Percentiles rank a stretch among this genome's conserved stretches.
Evolutionary conservation across 1,140 invertebrate species (phyloP).

Genomic region (Globodera ellingtonae): DNA sequence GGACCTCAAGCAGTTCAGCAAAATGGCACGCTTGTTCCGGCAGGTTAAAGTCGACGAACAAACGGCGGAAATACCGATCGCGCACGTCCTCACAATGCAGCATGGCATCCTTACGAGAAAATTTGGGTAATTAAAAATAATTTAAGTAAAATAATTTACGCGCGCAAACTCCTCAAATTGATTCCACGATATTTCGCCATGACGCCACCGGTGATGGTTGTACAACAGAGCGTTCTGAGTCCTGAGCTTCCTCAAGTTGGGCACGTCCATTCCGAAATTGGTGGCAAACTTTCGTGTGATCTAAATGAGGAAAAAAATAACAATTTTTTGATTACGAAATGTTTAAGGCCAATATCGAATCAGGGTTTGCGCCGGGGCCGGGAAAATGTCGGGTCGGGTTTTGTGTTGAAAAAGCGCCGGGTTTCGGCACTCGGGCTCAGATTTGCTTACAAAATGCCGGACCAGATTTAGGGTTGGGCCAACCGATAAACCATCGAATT

Average conservation of each 20-base stretch:
- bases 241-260: slow-evolving; percentile 28
- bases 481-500: no score
- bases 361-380: no score
- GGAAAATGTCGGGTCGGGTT: no score
- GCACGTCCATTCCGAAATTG: slow-evolving; percentile 16
- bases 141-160: slow-evolving; percentile 1
- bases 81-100: neutral
- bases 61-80: slow-evolving; percentile 8
- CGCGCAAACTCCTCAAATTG: slow-evolving; percentile 36
- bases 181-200: neutral
- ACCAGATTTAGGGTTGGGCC: no score
- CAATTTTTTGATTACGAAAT: no score
- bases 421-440: no score
- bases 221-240: slow-evolving; percentile 24
- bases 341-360: no score
- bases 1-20: neutral
- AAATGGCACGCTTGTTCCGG: slow-evolving; percentile 11
- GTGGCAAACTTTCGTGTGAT: slow-evolving; percentile 1
- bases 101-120: neutral
- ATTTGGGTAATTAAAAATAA: neutral
- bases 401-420: no score
- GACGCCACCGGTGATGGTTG: slow-evolving; percentile 21
- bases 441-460: no score
- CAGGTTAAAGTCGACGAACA: neutral
- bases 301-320: neutral